Evolutionary conservation across 2,888 invertebrate genomes (phyloP), one percentile per base, ranked within the genome.

Genomic region (Lasioglossum figueresi): DNA sequence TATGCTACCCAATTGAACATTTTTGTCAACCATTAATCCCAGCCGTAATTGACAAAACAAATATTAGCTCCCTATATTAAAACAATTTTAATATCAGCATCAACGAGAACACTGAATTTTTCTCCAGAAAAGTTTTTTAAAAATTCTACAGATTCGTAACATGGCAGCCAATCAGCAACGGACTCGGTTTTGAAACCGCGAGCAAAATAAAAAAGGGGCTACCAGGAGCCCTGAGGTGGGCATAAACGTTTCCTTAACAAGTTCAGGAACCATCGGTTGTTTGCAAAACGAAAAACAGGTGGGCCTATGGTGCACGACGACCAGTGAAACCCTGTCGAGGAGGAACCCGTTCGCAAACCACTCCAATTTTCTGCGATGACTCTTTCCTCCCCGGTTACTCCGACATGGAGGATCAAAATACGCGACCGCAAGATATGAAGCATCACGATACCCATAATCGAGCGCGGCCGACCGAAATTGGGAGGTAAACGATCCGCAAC

Each of bases 401-500:
- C 23, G n/a, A 6, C 27, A 34, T 56, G 68, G 56, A 66, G 66
- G 71, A 72, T 73, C 80, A 52, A 73, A 59, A 83, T 16, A 66
- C 59, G 52, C 71, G 75, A 88, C 82, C 79, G 80, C 82, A 79
- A 84, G 75, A 79, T 84, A 78, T 71, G 78, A 52, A 74, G 52
- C 56, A 71, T 66, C 74, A 76, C 70, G 81, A 75, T 82, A 27
- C 16, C 82, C 75, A 40, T 81, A 80, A 86, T 86, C 80, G 80
- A 88, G 76, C 43, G 77, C 43, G 82, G 75, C 79, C 76, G 40
- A 19, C 40, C 79, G 76, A 87, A 87, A 88, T 88, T 87, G 87
- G 79, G 78, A 76, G 87, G 82, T 82, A 88, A 88, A 88, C 87
- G 87, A 74, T 76, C 75, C 77, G 75, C 84, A 84, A 88, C 86